These are phyloP conservation scores for Goniozus legneri DNA, from an alignment of 1,140 invertebrate species.

Conservation along the genomic window DNA sequence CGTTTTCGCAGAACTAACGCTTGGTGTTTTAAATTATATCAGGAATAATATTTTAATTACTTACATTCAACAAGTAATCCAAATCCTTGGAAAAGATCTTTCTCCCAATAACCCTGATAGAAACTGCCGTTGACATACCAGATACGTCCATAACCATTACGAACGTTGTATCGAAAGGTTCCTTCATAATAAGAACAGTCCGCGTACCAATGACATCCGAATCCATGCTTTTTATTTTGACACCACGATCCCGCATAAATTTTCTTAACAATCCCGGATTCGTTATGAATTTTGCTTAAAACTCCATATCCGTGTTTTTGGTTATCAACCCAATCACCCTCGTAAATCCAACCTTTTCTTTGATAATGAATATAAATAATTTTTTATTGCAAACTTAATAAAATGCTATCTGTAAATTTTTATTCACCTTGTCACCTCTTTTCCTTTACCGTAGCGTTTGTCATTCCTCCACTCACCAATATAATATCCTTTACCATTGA, in stretches of 20 bases:
- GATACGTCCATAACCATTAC: constrained; percentile 63
- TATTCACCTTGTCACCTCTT: constrained; percentile 13
- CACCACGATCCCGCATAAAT: constrained; percentile 54
- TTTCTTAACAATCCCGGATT: constrained; percentile 12
- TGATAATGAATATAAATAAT: constrained; percentile 1
- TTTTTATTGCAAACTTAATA: not conserved
- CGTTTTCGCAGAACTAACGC: too few relatives aligned
- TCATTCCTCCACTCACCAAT: constrained; percentile 59
- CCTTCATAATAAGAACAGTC: constrained; percentile 62
- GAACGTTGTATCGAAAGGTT: constrained; percentile 57
- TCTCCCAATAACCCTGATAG: constrained; percentile 57
- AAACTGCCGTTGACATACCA: constrained; percentile 57
- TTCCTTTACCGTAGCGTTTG: constrained; percentile 52
- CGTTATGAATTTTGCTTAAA: constrained; percentile 22
- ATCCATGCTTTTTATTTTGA: constrained; percentile 54
- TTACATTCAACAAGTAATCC: constrained; percentile 51
- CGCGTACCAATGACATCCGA: constrained; percentile 56
- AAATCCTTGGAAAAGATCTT: constrained; percentile 43
- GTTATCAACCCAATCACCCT: constrained; percentile 53
- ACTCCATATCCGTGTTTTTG: constrained; percentile 42
- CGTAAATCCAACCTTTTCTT: constrained; percentile 49
- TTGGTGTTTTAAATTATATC: too few relatives aligned
- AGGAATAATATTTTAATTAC: constrained; percentile 34
- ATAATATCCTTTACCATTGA: constrained; percentile 54
- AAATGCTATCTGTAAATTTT: not conserved